Evolutionary conservation across 2,888 invertebrate genomes (phyloP), one percentile per base, ranked within the genome.

Genomic region (Tetropium fuscum): DNA sequence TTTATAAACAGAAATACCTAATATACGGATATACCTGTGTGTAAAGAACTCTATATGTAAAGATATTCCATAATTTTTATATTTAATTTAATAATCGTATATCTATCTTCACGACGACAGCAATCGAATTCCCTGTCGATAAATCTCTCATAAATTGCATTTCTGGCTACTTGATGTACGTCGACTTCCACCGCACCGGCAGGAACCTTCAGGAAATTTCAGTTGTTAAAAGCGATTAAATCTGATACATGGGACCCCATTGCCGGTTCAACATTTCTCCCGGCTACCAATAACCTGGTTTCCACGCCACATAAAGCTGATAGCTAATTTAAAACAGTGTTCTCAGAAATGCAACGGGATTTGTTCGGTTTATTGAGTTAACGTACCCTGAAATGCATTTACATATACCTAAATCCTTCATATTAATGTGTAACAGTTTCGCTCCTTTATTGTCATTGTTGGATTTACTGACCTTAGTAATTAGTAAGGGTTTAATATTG

Each of bases 161-260:
- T 48, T 36, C 48, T 36, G 22, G 48, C 36, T 36, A 48, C 19
- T 48, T 65, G 62, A 48, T 65, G 59, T 43, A 62, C 53, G 58
- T 44, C 36, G 49, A 54, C 45, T 64, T 62, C 64, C 64, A 56
- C 49, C 44, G 43, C 64, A 56, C 49, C 44, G 43, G 59, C 64
- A 61, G 34, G 11, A 34, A 34, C 65, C 60, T 60, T 53, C 65
- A 63, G 66, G 63, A 66, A 66, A 66, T 66, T 66, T 63, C 66
- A 58, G 63, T 63, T 57, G 41, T 57, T 61, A 51, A 66, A 63
- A 63, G 53, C 66, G 66, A 66, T 66, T 66, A 63, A 66, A 66
- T 63, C 63, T 54, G 60, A 66, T 58, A 58, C 58, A 58, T 66
- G 53, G 60, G 53, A 56, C 58, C 47, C 43, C 48, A 59, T 58